Evolutionary conservation across 2,888 invertebrate genomes (phyloP).

Genomic region (Drosophila nr. perissopoda): DNA sequence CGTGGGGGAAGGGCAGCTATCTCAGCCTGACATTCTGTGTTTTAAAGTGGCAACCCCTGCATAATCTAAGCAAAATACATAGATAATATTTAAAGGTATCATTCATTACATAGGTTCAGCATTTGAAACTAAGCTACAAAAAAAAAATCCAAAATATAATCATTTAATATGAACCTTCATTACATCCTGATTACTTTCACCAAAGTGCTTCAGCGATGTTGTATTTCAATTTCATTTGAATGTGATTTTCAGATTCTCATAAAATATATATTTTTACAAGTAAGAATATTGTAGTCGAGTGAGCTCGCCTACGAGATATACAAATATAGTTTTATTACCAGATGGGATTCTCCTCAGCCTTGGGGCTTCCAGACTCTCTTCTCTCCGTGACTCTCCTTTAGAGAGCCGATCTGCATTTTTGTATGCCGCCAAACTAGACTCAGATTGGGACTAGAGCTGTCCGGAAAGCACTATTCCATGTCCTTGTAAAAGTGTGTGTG

Average conservation of each 20-base stretch:
- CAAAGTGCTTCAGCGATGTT: background rate
- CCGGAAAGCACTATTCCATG: too few species aligned
- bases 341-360: background rate
- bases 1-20: background rate
- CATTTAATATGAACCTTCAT: background rate
- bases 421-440: background rate
- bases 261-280: background rate
- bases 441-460: background rate
- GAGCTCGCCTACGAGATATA: background rate
- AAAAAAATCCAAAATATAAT: background rate
- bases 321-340: background rate
- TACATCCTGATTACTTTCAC: background rate
- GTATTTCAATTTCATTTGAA: background rate
- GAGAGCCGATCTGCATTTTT: background rate
- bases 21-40: background rate
- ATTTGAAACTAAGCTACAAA: background rate
- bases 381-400: background rate
- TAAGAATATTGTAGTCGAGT: background rate
- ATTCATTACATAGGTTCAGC: slow-evolving; percentile 1
- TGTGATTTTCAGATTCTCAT: background rate
- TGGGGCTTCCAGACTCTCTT: background rate
- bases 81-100: slow-evolving; percentile 34
- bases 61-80: slow-evolving; percentile 46
- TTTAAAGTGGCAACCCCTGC: slow-evolving; percentile 42
- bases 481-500: too few species aligned